These are phyloP conservation scores for Trissonchulus sp. DNA, from an alignment of 2,888 invertebrate species.

Conservation along the genomic window DNA sequence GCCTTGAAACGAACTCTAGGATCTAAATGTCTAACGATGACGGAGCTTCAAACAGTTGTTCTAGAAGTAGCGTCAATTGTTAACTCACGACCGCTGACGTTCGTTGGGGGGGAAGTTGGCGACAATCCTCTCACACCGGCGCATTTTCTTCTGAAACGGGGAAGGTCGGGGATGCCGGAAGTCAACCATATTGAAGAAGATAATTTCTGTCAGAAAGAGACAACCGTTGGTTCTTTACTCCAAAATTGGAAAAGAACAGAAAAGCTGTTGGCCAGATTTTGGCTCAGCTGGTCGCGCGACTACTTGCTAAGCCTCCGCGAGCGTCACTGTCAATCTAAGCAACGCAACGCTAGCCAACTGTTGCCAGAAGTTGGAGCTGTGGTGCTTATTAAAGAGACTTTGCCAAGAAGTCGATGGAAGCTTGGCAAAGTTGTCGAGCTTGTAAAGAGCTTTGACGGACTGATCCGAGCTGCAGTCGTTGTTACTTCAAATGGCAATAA, in stretches of 20 bases:
- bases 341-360: not conserved
- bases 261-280: not conserved
- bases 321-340: not conserved
- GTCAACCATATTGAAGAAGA: no score
- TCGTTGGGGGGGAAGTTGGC: conserved; percentile 3
- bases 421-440: not conserved
- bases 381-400: not conserved
- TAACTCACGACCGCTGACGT: conserved; percentile 24
- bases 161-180: not conserved
- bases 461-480: not conserved
- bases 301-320: not conserved
- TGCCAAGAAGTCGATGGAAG: not conserved
- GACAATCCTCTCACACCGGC: not conserved
- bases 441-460: not conserved
- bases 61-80: conserved; percentile 24
- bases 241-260: not conserved
- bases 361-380: not conserved
- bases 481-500: not conserved
- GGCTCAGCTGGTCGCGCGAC: not conserved
- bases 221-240: no score
- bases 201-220: no score
- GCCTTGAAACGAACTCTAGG: not conserved
- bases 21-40: conserved; percentile 12
- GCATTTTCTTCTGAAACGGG: not conserved
- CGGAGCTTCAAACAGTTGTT: conserved; percentile 22